Evolutionary conservation across 2,113 vertebrate genomes (phyloP).

Genomic region (Neoarius graeffei): DNA sequence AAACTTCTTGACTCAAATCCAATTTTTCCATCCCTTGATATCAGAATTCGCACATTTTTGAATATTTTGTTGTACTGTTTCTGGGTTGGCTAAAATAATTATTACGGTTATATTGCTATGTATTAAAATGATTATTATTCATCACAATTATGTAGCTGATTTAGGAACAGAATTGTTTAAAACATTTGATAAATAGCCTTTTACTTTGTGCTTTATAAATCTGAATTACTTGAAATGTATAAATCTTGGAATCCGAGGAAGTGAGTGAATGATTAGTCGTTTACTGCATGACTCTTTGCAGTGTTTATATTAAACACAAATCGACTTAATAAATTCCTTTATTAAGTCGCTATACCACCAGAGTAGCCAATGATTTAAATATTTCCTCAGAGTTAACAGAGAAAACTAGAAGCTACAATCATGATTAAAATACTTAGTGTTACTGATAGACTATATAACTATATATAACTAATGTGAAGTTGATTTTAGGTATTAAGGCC

Average conservation of each 20-base stretch:
- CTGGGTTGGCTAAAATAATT: not conserved
- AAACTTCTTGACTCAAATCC: not conserved
- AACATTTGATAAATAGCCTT: not conserved
- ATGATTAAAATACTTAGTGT: not conserved
- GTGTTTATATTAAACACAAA: not conserved
- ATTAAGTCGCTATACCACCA: not conserved
- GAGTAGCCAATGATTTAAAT: not conserved
- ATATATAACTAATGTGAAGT: not conserved
- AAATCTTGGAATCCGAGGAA: not conserved
- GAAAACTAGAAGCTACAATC: not conserved
- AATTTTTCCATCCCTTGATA: not conserved
- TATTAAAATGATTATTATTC: not conserved
- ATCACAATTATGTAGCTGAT: not conserved
- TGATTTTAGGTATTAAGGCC: not conserved
- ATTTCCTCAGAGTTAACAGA: not conserved
- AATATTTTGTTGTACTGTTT: not conserved
- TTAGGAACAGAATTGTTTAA: not conserved
- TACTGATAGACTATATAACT: not conserved
- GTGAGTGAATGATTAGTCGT: not conserved
- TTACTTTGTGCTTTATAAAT: not conserved
- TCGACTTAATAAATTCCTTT: not conserved
- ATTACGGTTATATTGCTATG: not conserved
- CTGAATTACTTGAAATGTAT: not conserved
- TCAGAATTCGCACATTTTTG: not conserved
- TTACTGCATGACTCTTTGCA: not conserved